Conservation (phyloP, 2,797 vertebrate species). For the Loris lydekkerianus region DNA sequence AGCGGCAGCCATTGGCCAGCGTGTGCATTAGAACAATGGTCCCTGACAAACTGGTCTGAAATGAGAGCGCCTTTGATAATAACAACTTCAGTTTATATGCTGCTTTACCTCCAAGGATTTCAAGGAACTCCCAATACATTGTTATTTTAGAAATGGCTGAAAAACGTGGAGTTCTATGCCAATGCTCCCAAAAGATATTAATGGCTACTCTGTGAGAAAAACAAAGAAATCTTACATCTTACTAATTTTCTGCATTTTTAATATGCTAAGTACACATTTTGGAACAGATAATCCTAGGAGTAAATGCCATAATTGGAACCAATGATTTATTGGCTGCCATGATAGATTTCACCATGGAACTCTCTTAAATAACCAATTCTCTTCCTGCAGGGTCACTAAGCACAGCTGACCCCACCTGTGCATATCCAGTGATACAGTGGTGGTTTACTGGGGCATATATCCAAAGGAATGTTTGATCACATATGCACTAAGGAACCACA, state of each 20-base stretch:
- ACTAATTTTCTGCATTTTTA: constrained; percentile 39
- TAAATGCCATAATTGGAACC: not conserved
- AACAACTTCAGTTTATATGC: constrained; percentile 56
- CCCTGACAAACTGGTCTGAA: constrained; percentile 24
- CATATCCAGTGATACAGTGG: not conserved
- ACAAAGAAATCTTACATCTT: not conserved
- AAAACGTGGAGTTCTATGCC: not conserved
- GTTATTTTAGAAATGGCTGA: constrained; percentile 41
- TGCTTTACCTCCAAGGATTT: constrained; percentile 37
- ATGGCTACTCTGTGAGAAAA: not conserved
- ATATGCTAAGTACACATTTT: not conserved
- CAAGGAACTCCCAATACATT: not conserved
- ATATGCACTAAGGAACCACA: not conserved
- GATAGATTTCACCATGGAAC: not conserved
- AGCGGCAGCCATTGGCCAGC: not conserved
- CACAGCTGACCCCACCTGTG: not conserved
- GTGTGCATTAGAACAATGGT: constrained; percentile 34
- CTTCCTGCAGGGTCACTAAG: not conserved
- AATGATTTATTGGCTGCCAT: not conserved
- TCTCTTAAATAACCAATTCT: not conserved
- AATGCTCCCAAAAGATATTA: constrained; percentile 25
- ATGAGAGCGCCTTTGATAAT: constrained; percentile 55
- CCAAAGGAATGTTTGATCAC: not conserved
- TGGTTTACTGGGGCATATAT: not conserved
- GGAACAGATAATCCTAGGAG: not conserved